Conservation (phyloP, 2,888 invertebrate genomes). For the Busseola fusca region DNA sequence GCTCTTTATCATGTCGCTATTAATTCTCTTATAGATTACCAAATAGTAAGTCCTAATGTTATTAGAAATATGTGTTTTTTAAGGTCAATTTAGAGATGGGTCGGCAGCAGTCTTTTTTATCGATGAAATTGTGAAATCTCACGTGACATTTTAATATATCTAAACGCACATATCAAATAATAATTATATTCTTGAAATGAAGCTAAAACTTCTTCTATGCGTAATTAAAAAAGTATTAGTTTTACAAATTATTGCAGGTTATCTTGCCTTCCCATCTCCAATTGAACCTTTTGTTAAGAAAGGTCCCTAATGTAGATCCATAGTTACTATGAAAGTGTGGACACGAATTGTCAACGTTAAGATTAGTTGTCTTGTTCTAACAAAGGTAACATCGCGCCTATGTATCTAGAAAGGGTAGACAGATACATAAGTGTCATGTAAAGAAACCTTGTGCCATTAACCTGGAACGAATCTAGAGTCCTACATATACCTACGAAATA, state of each 20-base stretch:
- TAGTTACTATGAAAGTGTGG: constrained; percentile 22
- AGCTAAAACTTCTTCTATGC: background rate
- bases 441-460: background rate
- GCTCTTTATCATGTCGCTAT: constrained; percentile 61
- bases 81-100: constrained; percentile 39
- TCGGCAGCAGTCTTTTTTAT: background rate
- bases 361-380: background rate
- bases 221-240: background rate
- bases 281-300: constrained; percentile 13
- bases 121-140: too few relatives aligned
- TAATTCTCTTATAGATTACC: constrained; percentile 44
- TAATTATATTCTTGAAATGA: background rate
- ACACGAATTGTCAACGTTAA: background rate
- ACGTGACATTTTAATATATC: background rate
- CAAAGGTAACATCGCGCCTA: background rate
- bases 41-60: constrained; percentile 46
- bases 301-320: constrained; percentile 39
- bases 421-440: background rate
- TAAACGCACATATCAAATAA: background rate
- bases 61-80: constrained; percentile 37
- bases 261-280: constrained; percentile 29
- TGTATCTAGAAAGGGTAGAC: background rate
- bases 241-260: background rate
- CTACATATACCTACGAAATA: too few relatives aligned
- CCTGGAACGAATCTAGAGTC: background rate